Percentiles rank a stretch among this genome's conserved stretches.
Evolutionary conservation across 2,113 vertebrate genomes (phyloP).

Genomic region (Phalacrocorax aristotelis): DNA sequence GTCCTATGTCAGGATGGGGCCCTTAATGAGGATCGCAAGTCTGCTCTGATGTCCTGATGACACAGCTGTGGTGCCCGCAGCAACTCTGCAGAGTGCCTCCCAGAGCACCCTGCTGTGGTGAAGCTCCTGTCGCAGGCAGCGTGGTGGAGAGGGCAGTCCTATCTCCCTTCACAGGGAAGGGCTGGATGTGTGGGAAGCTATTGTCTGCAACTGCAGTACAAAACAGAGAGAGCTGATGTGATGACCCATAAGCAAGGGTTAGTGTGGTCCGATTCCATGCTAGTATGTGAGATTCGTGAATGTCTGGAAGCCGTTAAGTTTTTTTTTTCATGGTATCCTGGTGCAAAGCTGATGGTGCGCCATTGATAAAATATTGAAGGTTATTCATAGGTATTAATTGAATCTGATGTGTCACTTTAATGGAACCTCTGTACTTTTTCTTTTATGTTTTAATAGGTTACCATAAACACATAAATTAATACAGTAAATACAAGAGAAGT

Average conservation of each 20-base stretch:
- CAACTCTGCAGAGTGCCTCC: background rate
- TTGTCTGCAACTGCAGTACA: background rate
- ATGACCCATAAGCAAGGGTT: background rate
- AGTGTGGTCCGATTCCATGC: background rate
- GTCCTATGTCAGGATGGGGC: background rate
- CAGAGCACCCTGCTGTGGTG: background rate
- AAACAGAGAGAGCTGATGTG: background rate
- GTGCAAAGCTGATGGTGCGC: background rate
- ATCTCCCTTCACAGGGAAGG: background rate
- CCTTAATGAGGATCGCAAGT: background rate
- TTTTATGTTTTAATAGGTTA: background rate
- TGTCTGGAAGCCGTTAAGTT: background rate
- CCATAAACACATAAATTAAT: background rate
- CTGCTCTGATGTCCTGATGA: background rate
- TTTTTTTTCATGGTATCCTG: background rate
- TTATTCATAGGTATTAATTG: background rate
- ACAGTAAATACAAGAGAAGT: background rate
- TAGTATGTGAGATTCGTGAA: background rate
- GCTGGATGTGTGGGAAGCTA: background rate
- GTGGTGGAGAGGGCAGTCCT: background rate
- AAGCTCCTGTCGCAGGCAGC: background rate
- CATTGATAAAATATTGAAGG: background rate
- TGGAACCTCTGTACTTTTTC: background rate
- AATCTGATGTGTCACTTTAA: background rate
- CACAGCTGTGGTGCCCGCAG: background rate